phyloP scores from a whole-genome alignment of 2,113 vertebrate species.

The Vulpes ferrilata region DNA sequence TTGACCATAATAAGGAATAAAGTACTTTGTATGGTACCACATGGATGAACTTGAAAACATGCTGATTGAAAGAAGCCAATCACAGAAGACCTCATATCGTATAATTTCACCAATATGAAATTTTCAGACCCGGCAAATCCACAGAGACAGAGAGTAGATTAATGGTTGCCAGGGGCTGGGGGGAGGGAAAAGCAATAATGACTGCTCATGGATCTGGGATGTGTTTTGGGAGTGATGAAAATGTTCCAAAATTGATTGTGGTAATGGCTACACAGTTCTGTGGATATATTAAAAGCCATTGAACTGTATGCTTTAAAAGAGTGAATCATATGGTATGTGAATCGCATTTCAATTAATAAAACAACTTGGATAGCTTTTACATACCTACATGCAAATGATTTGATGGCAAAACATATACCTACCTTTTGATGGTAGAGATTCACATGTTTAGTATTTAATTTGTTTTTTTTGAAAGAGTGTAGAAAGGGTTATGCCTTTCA shows the following conservation, averaged over 20 bases:
- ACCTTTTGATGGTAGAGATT: neutral
- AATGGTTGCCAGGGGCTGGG: neutral
- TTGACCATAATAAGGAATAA: neutral
- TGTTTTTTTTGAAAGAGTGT: neutral
- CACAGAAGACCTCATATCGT: neutral
- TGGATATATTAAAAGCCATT: neutral
- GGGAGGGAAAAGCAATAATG: too few species aligned
- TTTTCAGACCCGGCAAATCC: neutral
- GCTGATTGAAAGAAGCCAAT: neutral
- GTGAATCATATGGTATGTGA: neutral
- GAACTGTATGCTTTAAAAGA: neutral
- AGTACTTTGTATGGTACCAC: neutral
- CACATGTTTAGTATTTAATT: neutral
- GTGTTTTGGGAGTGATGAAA: slow-evolving; percentile 8
- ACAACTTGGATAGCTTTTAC: neutral
- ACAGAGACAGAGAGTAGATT: neutral
- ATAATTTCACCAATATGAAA: neutral
- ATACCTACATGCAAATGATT: neutral
- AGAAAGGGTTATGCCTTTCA: neutral
- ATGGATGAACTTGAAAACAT: neutral
- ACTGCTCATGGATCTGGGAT: neutral
- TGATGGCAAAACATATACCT: neutral
- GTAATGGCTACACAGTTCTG: neutral
- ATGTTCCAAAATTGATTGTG: neutral
- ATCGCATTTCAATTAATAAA: neutral